Evolutionary conservation across 2,888 invertebrate genomes (phyloP), one percentile per base, ranked within the genome.

Genomic region (Drosophila pseudotakahashii): DNA sequence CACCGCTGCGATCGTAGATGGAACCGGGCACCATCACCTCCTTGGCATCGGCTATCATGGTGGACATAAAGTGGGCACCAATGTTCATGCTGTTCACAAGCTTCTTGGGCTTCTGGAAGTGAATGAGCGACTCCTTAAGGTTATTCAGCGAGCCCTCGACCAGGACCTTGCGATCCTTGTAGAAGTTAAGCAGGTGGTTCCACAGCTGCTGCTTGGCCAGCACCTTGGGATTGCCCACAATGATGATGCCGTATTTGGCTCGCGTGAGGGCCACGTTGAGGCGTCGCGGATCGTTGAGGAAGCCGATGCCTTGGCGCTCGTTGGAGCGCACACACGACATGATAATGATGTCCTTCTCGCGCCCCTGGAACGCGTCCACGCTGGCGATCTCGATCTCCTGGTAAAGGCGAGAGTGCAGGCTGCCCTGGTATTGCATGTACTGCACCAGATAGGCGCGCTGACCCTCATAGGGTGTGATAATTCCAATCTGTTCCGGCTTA

Each of bases 351-450:
- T 99, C 99, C 90, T 99, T 99, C 91, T 99, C 99, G 52, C 99
- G 94, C 0, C 99, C 99, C 92, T 99, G 99, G 92, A 99, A 99
- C 0, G 99, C 99, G 92, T 99, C 99, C 3, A 99, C 99, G 92
- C 98, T 99, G 9, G 99, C 99, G 0, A 99, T 99, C 93, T 99
- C 99, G 60, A 99, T 98, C 91, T 99, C 99, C 93, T 98, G 96
- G 91, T 99, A 99, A 0, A 99, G 93, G 90, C 99, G 99, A 39
- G 98, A 96, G 91, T 99, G 98, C 60, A 99, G 93, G 11, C 98
- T 97, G 11, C 99, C 99, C 91, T 98, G 99, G 91, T 98, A 98
- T 92, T 99, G 99, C 99, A 99, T 99, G 91, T 99, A 98, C 90
- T 99, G 99, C 0, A 97, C 99, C 73, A 99, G 93, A 91, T 98